These are phyloP conservation scores for Timema podura DNA, from an alignment of 2,888 invertebrate genomes.

Conservation along the genomic window DNA sequence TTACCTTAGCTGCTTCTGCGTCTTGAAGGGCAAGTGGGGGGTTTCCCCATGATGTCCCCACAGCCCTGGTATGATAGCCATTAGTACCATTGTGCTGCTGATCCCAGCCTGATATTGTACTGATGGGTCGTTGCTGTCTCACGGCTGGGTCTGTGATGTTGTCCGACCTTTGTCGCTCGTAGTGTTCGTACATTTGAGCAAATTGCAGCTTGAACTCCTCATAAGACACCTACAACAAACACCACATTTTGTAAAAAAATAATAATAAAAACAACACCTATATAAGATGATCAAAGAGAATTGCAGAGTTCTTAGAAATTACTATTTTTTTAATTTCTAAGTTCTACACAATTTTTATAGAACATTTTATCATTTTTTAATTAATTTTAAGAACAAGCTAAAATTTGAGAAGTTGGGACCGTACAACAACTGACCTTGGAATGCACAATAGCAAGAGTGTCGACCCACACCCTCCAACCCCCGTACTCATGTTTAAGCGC, in stretches of 20 bases:
- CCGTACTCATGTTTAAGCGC: constrained; percentile 99
- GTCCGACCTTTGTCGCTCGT: constrained; percentile 88
- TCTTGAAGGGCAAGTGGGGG: constrained; percentile 19
- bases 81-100: constrained; percentile 46
- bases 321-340: constrained; percentile 14
- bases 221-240: constrained; percentile 76
- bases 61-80: constrained; percentile 40
- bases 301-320: constrained; percentile 10
- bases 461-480: constrained; percentile 99
- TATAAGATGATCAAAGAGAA: constrained; percentile 16
- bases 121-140: constrained; percentile 87
- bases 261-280: constrained; percentile 3
- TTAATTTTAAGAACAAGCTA: not conserved
- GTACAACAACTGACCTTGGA: constrained; percentile 71
- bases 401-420: too few species aligned
- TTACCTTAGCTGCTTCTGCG: not conserved
- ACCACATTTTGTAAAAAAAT: not conserved
- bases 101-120: constrained; percentile 95
- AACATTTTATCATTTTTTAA: not conserved
- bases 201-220: constrained; percentile 98
- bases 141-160: constrained; percentile 94
- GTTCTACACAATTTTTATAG: not conserved
- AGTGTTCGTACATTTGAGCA: constrained; percentile 95
- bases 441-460: constrained; percentile 97
- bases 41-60: constrained; percentile 19